Conservation (phyloP, 2,797 vertebrate species). For the Falco rusticolus region DNA sequence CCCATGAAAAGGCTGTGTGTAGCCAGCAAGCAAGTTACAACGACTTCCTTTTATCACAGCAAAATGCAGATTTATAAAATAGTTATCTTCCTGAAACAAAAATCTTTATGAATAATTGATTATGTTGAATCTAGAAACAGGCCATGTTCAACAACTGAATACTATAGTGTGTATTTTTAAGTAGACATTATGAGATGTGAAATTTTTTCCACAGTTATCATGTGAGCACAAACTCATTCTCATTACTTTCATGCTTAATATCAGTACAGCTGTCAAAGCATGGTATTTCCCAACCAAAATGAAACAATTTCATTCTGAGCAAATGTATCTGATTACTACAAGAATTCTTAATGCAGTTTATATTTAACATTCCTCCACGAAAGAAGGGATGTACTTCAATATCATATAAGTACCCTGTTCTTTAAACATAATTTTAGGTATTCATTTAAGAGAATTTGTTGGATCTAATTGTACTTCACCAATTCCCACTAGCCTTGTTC, state of each 20-base stretch:
- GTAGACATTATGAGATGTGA: neutral
- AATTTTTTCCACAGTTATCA: neutral
- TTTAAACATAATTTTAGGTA: slow-evolving; percentile 16
- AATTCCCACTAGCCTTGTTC: slow-evolving; percentile 5
- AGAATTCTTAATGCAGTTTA: slow-evolving; percentile 1
- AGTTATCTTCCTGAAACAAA: neutral
- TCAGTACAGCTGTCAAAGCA: slow-evolving; percentile 6
- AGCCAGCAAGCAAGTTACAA: neutral
- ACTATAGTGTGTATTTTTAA: neutral
- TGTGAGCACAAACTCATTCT: neutral
- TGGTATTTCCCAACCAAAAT: slow-evolving; percentile 31
- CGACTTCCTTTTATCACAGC: neutral
- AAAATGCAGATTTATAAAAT: neutral
- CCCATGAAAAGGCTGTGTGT: neutral
- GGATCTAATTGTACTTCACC: slow-evolving; percentile 10
- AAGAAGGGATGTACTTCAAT: neutral
- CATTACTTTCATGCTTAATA: slow-evolving; percentile 23
- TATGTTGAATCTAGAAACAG: neutral
- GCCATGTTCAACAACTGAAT: neutral
- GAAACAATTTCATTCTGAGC: neutral
- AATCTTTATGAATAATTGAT: neutral
- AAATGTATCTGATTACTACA: neutral
- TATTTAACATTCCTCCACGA: neutral
- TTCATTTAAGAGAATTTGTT: slow-evolving; percentile 37
- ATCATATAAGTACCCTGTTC: slow-evolving; percentile 6